A percentile compares a stretch with the other conserved stretches of the same genome.
These are phyloP conservation scores for Hyaena hyaena DNA, from an alignment of 2,113 vertebrate species.

Conservation along the genomic window DNA sequence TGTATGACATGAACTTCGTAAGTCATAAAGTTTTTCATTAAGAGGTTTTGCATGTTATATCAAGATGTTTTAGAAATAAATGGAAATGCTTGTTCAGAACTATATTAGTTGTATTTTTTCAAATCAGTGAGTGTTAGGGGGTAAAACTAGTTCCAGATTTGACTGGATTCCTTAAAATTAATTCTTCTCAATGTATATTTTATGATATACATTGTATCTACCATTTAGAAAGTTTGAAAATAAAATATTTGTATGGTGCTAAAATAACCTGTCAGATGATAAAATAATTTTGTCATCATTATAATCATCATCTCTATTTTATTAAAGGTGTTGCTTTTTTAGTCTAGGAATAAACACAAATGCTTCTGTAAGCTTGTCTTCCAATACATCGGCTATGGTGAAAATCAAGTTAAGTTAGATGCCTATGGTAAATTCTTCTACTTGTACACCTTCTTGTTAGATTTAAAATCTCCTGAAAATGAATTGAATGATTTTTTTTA, in stretches of 20 bases:
- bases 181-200: neutral
- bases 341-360: neutral
- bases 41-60: neutral
- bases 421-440: neutral
- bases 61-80: neutral
- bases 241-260: neutral
- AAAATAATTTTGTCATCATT: neutral
- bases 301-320: neutral
- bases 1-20: neutral
- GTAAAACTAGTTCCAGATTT: neutral
- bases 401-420: neutral
- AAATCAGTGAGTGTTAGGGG: neutral
- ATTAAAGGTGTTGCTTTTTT: neutral
- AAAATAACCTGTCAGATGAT: neutral
- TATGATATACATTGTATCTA: neutral
- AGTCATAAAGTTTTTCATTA: neutral
- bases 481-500: neutral
- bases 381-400: neutral
- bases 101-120: neutral
- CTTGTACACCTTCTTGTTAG: neutral
- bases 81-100: neutral
- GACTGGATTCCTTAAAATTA: neutral
- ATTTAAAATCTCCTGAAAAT: neutral
- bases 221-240: neutral
- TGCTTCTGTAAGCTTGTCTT: neutral